phyloP scores from a whole-genome alignment of 2,113 vertebrate genomes.

The Baryphthengus martii region DNA sequence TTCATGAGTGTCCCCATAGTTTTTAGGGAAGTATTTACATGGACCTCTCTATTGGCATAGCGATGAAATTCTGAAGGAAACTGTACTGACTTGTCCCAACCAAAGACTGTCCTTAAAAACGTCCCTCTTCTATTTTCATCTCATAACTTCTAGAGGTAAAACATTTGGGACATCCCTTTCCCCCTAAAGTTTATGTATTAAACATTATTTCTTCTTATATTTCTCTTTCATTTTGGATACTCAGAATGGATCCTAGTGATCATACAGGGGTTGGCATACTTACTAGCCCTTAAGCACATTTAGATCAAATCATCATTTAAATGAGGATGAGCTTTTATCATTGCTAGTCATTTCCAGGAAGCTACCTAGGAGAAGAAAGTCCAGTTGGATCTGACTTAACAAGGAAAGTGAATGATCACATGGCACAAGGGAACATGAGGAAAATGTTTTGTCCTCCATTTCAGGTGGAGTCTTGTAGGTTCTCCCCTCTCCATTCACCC shows the following conservation, averaged over 20 bases:
- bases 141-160: background rate
- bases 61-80: background rate
- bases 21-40: background rate
- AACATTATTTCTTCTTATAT: background rate
- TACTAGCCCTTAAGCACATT: background rate
- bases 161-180: accelerated
- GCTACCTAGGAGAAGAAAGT: background rate
- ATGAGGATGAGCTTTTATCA: background rate
- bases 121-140: background rate
- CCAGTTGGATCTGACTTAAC: background rate
- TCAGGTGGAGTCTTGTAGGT: background rate
- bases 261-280: background rate
- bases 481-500: accelerated
- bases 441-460: background rate
- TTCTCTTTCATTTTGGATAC: background rate
- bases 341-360: background rate
- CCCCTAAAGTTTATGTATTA: background rate
- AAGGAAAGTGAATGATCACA: background rate
- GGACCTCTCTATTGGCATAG: background rate
- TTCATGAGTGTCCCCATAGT: background rate
- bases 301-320: background rate
- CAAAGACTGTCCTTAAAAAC: background rate
- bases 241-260: background rate
- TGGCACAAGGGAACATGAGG: accelerated
- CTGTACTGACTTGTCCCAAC: background rate